phyloP scores from a whole-genome alignment of 1,140 invertebrate genomes.

The Streblospio benedicti region DNA sequence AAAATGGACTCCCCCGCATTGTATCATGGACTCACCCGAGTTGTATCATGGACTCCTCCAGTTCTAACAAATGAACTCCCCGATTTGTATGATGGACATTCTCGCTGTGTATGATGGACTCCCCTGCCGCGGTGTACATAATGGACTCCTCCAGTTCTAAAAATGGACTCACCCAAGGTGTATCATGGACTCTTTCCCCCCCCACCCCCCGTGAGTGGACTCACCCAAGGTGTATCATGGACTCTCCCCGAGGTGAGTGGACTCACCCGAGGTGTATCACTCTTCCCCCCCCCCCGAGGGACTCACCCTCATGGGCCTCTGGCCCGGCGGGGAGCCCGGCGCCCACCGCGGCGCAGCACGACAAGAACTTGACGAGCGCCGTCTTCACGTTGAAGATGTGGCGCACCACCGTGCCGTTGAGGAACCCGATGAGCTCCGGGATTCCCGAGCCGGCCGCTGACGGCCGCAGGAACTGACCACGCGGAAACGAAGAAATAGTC shows the following conservation, averaged over 20 bases:
- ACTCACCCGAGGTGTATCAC: slow-evolving; percentile 26
- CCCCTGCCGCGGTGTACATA: too few species aligned
- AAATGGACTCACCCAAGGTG: slow-evolving; percentile 34
- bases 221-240: slow-evolving; percentile 47
- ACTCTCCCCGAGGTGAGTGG: slow-evolving; percentile 14
- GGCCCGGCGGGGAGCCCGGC: slow-evolving; percentile 48
- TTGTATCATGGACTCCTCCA: too few species aligned
- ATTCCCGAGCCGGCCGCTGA: slow-evolving; percentile 48
- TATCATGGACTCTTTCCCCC: too few species aligned
- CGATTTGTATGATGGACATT: too few species aligned
- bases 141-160: too few species aligned
- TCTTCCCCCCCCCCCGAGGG: slow-evolving; percentile 22
- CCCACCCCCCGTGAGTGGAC: slow-evolving; percentile 6
- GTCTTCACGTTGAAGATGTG: slow-evolving; percentile 47
- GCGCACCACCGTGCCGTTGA: slow-evolving; percentile 47
- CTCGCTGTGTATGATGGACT: too few species aligned
- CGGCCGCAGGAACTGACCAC: slow-evolving; percentile 40
- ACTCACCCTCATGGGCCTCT: slow-evolving; percentile 48
- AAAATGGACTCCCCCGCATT: slow-evolving; percentile 32
- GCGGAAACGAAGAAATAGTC: too few species aligned
- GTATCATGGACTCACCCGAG: too few species aligned
- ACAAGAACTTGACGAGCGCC: slow-evolving; percentile 46
- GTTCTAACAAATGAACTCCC: too few species aligned
- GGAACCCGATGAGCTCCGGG: slow-evolving; percentile 47
- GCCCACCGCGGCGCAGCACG: slow-evolving; percentile 45